Evolutionary conservation across 1,140 invertebrate species (phyloP), one percentile per base, ranked within the genome.

Genomic region (Nautilus pompilius): DNA sequence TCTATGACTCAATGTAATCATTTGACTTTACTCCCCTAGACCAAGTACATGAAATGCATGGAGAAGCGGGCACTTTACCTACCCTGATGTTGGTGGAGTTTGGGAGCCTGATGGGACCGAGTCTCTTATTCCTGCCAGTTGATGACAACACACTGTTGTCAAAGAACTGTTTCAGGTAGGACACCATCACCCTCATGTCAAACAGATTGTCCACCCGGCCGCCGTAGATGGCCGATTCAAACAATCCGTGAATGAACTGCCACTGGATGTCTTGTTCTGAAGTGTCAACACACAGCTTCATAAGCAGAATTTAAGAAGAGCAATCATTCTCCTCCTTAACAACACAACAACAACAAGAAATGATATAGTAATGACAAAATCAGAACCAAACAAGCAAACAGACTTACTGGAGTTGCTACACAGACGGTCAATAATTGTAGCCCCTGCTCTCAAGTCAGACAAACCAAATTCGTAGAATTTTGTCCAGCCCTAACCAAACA

Each of bases 381-480:
- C n/a, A n/a, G n/a, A n/a, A n/a, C n/a, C n/a, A n/a, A n/a, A n/a
- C n/a, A n/a, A n/a, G n/a, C n/a, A n/a, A n/a, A 57, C 24, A 24
- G 58, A 60, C 62, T 63, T 65, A 75, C 72, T 65, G 53, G 66
- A 62, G 65, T 66, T 61, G n/a, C 58, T 69, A 67, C 77, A 82
- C 4, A 89, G 73, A 76, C 87, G 86, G 29, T 89, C 86, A 2
- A 93, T 84, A 30, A 95, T 84, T 59, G 90, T 87, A 48, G 89
- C 84, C 1, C 90, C 91, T 4, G 91, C 90, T 60, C 88, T 86
- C 0, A 96, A 82, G 82, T 97, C 95, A 1, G 89, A 87, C 67
- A 91, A 88, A 36, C 89, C 92, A 83, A 96, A 96, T 74, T 96
- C 93, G 80, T 97, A 97, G 77, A 89, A 91, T 78, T 91, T 92